These are phyloP conservation scores for Hydrotaea cyrtoneurina DNA, from an alignment of 2,888 invertebrate genomes.

Conservation along the genomic window DNA sequence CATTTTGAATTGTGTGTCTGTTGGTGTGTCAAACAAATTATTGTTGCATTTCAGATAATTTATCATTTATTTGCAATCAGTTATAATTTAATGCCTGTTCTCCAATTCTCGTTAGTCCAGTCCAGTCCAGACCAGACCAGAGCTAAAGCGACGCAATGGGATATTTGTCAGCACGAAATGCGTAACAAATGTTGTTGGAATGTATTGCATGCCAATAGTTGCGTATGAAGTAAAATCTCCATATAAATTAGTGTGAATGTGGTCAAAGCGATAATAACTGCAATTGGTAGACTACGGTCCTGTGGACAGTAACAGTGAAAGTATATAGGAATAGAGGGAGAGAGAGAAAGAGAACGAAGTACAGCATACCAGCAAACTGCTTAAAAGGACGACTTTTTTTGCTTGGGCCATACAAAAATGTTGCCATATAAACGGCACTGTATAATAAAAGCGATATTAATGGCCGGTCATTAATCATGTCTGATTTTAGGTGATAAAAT, in stretches of 20 bases:
- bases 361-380: neutral
- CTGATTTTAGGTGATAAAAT: constrained; percentile 58
- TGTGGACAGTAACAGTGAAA: neutral
- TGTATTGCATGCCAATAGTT: too few relatives aligned
- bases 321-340: neutral
- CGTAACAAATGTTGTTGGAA: constrained; percentile 22
- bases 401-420: neutral
- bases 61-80: constrained; percentile 52
- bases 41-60: constrained; percentile 51
- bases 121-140: neutral
- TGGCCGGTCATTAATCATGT: constrained; percentile 55
- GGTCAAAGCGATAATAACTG: constrained; percentile 19
- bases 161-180: neutral
- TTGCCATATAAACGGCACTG: constrained; percentile 32
- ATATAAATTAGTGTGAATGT: neutral
- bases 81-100: constrained; percentile 37
- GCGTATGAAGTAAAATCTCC: too few relatives aligned
- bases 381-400: neutral
- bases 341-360: neutral
- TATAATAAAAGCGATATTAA: constrained; percentile 55
- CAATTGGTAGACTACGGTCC: constrained; percentile 36
- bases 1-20: constrained; percentile 32
- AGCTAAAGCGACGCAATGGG: neutral
- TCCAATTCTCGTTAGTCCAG: neutral
- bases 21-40: constrained; percentile 38